phyloP scores from a whole-genome alignment of 2,888 invertebrate species.

The Plemyria rubiginata region DNA sequence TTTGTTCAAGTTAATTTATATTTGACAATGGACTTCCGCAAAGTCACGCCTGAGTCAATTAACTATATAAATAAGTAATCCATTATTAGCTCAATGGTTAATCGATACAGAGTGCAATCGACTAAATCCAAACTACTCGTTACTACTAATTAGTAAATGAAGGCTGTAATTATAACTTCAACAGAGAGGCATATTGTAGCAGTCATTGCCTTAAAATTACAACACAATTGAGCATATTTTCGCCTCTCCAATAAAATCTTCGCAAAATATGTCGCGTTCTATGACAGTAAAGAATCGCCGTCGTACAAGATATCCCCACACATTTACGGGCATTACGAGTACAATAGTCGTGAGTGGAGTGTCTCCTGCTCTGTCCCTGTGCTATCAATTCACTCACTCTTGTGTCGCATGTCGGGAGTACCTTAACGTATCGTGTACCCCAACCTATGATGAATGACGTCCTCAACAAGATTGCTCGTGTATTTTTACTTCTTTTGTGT shows the following conservation, averaged over 20 bases:
- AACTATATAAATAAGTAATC: no score
- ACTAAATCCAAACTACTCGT: no score
- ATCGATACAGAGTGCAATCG: no score
- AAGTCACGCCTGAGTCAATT: no score
- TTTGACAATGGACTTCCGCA: no score
- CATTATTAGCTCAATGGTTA: no score
- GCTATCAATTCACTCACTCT: slow-evolving; percentile 19
- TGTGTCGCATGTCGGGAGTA: slow-evolving; percentile 8
- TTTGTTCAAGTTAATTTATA: no score
- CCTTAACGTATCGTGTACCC: slow-evolving; percentile 13
- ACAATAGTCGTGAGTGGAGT: slow-evolving; percentile 10
- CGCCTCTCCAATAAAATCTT: neutral
- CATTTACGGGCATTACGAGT: slow-evolving; percentile 4
- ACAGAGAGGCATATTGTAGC: no score
- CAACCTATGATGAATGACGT: slow-evolving; percentile 59
- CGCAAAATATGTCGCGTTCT: neutral
- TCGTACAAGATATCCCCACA: slow-evolving; percentile 8
- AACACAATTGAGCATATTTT: neutral
- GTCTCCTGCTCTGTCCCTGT: slow-evolving; percentile 4
- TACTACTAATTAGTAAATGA: no score
- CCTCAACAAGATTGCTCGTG: slow-evolving; percentile 47
- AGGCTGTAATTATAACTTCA: no score
- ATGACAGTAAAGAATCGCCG: slow-evolving; percentile 6
- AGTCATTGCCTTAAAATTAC: no score
- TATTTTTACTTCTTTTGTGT: slow-evolving; percentile 61